phyloP scores from a whole-genome alignment of 1,140 invertebrate genomes.

The Lerema accius region DNA sequence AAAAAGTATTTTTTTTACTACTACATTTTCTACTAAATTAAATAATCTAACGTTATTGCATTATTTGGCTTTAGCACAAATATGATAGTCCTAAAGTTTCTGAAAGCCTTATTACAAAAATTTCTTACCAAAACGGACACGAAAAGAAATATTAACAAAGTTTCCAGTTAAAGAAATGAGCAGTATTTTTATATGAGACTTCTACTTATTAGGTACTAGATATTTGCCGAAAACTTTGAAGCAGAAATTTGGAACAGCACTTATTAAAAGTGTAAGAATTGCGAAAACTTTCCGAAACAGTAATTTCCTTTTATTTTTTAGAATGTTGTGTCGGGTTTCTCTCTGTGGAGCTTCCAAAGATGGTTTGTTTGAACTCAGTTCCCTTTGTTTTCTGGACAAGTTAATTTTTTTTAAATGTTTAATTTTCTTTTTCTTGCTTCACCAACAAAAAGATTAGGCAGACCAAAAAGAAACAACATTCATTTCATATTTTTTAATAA shows the following conservation, averaged over 20 bases:
- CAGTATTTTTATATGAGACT: background rate
- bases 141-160: background rate
- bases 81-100: background rate
- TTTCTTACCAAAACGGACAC: background rate
- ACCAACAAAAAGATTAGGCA: too few relatives aligned
- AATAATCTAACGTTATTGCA: too few relatives aligned
- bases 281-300: background rate
- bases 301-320: background rate
- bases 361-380: too few relatives aligned
- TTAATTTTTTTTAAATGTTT: background rate
- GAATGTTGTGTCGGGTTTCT: background rate
- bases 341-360: background rate
- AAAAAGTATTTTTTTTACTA: too few relatives aligned
- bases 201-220: background rate
- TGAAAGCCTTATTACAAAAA: background rate
- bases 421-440: too few relatives aligned
- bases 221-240: background rate
- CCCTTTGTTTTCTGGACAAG: background rate
- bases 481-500: too few relatives aligned
- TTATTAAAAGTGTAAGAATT: background rate
- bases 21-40: too few relatives aligned
- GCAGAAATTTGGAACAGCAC: background rate
- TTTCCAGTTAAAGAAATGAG: background rate
- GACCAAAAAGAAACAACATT: too few relatives aligned
- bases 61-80: background rate